Percentiles rank a stretch among this genome's conserved stretches.
These are phyloP conservation scores for Amiota mariae DNA, from an alignment of 2,888 invertebrate genomes.

Conservation along the genomic window DNA sequence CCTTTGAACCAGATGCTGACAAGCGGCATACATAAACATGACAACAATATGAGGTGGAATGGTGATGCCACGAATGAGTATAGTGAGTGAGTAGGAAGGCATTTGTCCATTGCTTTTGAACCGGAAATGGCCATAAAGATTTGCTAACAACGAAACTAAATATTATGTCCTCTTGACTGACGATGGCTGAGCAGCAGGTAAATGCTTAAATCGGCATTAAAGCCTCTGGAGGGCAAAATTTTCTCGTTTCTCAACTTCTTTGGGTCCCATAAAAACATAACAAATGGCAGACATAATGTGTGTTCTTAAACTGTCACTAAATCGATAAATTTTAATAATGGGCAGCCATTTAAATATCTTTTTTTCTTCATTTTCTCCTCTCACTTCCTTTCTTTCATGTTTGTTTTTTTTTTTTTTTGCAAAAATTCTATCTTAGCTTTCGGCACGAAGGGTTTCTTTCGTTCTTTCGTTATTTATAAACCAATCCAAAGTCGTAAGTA, in stretches of 20 bases:
- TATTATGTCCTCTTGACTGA: conserved; percentile 23
- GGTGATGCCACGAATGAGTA: background rate
- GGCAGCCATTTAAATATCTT: conserved; percentile 63
- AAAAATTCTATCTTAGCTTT: conserved; percentile 38
- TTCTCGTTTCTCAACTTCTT: conserved; percentile 46
- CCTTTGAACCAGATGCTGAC: conserved; percentile 47
- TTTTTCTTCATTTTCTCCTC: too few relatives aligned
- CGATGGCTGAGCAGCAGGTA: conserved; percentile 38
- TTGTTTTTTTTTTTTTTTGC: conserved; percentile 25
- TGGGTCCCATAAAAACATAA: conserved; percentile 64
- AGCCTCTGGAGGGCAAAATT: conserved; percentile 34
- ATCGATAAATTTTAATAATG: conserved; percentile 71
- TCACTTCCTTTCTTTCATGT: too few relatives aligned
- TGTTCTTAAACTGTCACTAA: conserved; percentile 70
- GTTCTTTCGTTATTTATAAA: conserved; percentile 47
- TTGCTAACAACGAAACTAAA: conserved; percentile 38
- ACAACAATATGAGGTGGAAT: conserved; percentile 2
- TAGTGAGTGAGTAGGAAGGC: background rate
- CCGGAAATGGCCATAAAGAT: conserved; percentile 12
- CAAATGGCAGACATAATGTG: conserved; percentile 68
- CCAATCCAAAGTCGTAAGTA: conserved; percentile 46
- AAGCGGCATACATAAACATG: conserved; percentile 8
- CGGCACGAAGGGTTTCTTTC: conserved; percentile 46
- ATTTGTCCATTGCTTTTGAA: too few relatives aligned
- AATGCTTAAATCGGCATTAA: conserved; percentile 63